Percentiles rank a stretch among this genome's conserved stretches.
Conservation (phyloP, 2,888 invertebrate species). For the Ennomos erosarius region DNA sequence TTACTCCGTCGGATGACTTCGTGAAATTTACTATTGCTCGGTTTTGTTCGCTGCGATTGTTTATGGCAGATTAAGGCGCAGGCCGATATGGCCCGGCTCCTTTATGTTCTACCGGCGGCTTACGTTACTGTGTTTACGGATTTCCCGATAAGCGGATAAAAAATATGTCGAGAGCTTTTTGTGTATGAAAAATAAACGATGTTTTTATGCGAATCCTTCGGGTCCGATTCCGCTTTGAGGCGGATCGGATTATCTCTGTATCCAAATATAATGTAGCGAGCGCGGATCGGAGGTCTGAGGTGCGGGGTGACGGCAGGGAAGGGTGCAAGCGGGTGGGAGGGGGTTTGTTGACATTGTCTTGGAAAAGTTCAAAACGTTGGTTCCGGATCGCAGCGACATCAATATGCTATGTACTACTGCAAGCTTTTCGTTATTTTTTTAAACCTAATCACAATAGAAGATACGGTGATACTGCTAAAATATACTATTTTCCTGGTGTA, state of each 20-base stretch:
- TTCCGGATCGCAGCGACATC: too few species aligned
- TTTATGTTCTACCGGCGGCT: constrained; percentile 56
- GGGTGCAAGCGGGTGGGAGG: too few species aligned
- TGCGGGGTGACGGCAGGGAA: too few species aligned
- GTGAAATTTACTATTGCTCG: constrained; percentile 67
- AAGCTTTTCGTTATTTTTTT: too few species aligned
- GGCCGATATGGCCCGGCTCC: constrained; percentile 59
- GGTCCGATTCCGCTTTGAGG: constrained; percentile 32
- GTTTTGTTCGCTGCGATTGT: constrained; percentile 69
- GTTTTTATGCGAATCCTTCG: constrained; percentile 46
- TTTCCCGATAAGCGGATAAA: constrained; percentile 63
- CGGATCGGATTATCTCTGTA: constrained; percentile 53
- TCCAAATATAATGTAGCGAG: constrained; percentile 47
- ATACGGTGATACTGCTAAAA: too few species aligned
- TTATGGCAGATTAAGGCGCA: constrained; percentile 70
- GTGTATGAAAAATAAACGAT: constrained; percentile 58
- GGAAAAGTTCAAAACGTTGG: too few species aligned
- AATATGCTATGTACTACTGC: too few species aligned
- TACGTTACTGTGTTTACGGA: constrained; percentile 61
- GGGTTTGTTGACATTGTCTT: too few species aligned
- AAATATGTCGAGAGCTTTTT: constrained; percentile 60
- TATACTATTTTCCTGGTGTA: too few species aligned
- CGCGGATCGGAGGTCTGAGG: too few species aligned
- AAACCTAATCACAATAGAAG: too few species aligned
- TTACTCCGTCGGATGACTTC: constrained; percentile 70